phyloP scores from a whole-genome alignment of 2,113 vertebrate species.

The Spheniscus mendiculus region DNA sequence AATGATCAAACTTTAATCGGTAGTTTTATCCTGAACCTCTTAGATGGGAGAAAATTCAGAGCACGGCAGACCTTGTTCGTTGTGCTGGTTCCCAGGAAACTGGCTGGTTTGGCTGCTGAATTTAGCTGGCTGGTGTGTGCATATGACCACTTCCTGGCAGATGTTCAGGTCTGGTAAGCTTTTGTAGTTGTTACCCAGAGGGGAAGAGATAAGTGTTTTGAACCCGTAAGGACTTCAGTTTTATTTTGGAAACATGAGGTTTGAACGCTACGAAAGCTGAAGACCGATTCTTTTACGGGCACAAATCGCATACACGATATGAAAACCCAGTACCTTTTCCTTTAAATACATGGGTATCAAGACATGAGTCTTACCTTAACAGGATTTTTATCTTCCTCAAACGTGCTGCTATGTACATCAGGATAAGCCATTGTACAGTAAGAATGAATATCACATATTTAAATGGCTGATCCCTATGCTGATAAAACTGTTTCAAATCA shows the following conservation, averaged over 20 bases:
- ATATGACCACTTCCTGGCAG: background rate
- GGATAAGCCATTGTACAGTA: background rate
- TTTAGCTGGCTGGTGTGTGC: background rate
- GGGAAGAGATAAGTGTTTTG: background rate
- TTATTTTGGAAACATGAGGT: background rate
- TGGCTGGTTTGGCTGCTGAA: background rate
- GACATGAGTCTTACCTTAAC: background rate
- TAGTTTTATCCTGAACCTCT: background rate
- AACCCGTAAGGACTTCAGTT: background rate
- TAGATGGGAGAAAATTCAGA: background rate
- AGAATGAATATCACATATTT: background rate
- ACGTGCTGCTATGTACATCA: background rate
- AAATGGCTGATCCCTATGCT: background rate
- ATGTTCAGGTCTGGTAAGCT: background rate
- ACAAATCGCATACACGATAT: background rate
- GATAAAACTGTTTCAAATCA: background rate
- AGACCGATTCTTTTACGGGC: background rate
- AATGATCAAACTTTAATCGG: background rate
- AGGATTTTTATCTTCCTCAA: background rate
- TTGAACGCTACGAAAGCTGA: background rate
- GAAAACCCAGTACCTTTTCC: background rate
- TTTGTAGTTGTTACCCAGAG: background rate
- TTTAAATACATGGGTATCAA: background rate
- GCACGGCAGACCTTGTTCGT: background rate
- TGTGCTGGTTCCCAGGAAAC: background rate